Base-by-base conservation (phyloP, 2,888 invertebrate species). In the Dendrolimus pini region DNA sequence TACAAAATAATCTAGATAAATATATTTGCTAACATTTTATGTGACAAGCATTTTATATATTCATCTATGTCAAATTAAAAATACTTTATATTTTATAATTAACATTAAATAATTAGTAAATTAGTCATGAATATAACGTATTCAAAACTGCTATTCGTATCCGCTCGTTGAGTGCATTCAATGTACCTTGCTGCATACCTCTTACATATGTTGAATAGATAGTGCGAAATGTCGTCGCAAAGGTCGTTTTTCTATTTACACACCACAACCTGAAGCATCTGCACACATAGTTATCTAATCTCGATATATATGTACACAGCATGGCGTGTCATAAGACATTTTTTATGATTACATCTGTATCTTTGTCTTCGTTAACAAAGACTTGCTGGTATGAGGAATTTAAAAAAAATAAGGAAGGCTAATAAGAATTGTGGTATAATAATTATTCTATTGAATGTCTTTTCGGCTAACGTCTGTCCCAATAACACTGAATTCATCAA, bases 171-270 rank as follows among this genome's bases (percentile, higher is more conserved):
- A 47, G 47, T 55, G 47, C 47, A 55, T 12, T 55, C 55, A 13
- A 56, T 53, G 30, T 52, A 47, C 47, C 47, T 47, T 12, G 12
- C 47, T 47, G 47, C 47, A 47, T 47, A 47, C 47, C 47, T 47
- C 47, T 47, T 47, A 7, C 52, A 13, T 52, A 52, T 52, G 47
- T 47, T 30, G 56, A 52, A 52, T 41, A 41, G 47, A 55, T 18
- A 55, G 56, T 41, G 52, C 52, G 52, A 47, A 52, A 52, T 30
- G 55, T 41, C 41, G 55, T 18, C 13, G 55, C 18, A 62, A 62
- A 64, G 63, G 63, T 64, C 62, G 58, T 59, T 61, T 61, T 62
- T 59, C 60, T 64, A 64, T 61, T 62, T 62, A 61, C 57, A 61
- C 60, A 55, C 54, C 57, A 54, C 58, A 53, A 52, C 53, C 42